phyloP scores from a whole-genome alignment of 2,113 vertebrate genomes.

The Parus major region DNA sequence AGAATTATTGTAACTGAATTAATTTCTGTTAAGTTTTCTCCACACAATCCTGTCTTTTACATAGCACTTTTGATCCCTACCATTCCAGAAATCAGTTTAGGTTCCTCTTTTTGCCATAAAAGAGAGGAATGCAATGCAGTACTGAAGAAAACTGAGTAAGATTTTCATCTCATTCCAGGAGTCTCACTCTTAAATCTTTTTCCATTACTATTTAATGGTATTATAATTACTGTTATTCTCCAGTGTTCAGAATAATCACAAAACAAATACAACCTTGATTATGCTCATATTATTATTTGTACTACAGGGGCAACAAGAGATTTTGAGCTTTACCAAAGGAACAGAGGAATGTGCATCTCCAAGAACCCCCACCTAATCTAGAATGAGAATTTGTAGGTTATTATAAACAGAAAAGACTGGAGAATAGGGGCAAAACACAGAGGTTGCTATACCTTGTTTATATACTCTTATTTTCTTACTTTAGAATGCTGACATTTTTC shows the following conservation, averaged over 20 bases:
- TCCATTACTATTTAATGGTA: conserved; percentile 41
- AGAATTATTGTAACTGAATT: not conserved
- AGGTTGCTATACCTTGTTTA: not conserved
- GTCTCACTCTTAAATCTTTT: conserved; percentile 20
- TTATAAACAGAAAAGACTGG: not conserved
- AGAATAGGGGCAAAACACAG: not conserved
- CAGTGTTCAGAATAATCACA: conserved; percentile 27
- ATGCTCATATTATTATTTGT: conserved; percentile 26
- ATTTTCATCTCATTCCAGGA: not conserved
- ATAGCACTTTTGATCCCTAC: not conserved
- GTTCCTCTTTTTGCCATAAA: not conserved
- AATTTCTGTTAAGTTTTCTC: not conserved
- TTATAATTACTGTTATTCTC: conserved; percentile 50
- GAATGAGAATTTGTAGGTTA: not conserved
- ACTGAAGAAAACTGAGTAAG: not conserved
- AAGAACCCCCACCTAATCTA: not conserved
- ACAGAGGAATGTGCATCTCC: not conserved
- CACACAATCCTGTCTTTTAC: not conserved
- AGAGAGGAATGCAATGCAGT: not conserved
- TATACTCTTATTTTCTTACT: not conserved
- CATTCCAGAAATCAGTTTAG: not conserved
- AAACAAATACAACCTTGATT: conserved; percentile 51
- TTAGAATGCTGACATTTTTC: not conserved
- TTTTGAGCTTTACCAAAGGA: not conserved
- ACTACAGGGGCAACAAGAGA: conserved; percentile 22